Base-by-base conservation (phyloP, 2,797 vertebrate genomes). In the Xenopus petersii region DNA sequence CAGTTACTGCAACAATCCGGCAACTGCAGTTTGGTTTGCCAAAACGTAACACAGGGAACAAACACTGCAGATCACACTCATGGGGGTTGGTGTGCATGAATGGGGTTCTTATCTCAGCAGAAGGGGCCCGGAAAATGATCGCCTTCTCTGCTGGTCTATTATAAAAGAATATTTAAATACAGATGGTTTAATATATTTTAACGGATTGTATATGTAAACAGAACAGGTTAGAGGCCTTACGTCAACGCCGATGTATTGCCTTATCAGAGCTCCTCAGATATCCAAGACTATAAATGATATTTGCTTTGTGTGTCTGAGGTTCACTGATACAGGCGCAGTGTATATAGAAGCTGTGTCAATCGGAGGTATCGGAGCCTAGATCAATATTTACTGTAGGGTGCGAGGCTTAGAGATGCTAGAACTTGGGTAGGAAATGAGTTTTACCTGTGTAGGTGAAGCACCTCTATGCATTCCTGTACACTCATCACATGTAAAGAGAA, bases 251-350 rank as follows among this genome's bases (percentile, higher is more conserved):
- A 60, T 51, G 46, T 24, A 58, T 26, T 48, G 15, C 56, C 70
- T 79, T 79, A 79, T 79, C 76, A 69, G 51, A 15, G 33, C 60
- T 67, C 30, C 70, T 77, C 75, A 67, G 75, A 58, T 64, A 64
- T 70, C 60, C 10, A 54, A 70, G 71, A 64, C 71, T 26, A 60
- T 24, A 64, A 55, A 70, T 17, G 24, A 64, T 79, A 66, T 79
- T 79, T 79, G 76, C 59, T 70, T 60, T 74, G 67, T 46, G 61
- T 30, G 30, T 70, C 66, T 79, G 76, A 70, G 17, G 42, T 51
- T 21, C 21, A 15, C 61, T 42, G 76, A 79, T 79, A 78, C 65
- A 54, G 62, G 15, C 59, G 15, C 60, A 61, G 24, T 69, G 63
- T 70, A 55, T 30, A 54, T 70, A 70, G n/a, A 67, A 11, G 4